phyloP scores from a whole-genome alignment of 2,113 vertebrate species.

The Osmerus eperlanus region DNA sequence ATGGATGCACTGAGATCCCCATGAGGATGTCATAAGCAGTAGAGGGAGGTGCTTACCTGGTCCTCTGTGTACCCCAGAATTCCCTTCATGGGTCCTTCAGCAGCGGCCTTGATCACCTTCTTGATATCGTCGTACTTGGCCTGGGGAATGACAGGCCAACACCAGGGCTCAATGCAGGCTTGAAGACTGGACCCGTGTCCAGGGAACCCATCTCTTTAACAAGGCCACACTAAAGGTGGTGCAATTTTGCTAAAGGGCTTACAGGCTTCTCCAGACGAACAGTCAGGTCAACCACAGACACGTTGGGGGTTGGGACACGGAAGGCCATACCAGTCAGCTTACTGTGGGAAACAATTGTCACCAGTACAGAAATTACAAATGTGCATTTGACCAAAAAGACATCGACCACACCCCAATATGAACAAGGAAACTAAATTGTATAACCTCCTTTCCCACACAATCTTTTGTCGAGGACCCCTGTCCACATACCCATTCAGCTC shows the following conservation, averaged over 20 bases:
- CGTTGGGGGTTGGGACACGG: slow-evolving; percentile 89
- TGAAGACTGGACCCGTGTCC: not conserved
- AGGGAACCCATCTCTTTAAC: not conserved
- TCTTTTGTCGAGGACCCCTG: not conserved
- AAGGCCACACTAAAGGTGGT: not conserved
- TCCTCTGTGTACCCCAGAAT: slow-evolving; percentile 91
- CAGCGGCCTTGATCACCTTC: slow-evolving; percentile 83
- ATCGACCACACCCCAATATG: not conserved
- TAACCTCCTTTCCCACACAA: not conserved
- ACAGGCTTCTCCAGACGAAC: slow-evolving; percentile 87
- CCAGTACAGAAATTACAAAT: not conserved
- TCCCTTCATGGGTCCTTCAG: slow-evolving; percentile 88
- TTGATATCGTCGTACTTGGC: slow-evolving; percentile 91
- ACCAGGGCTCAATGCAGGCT: not conserved
- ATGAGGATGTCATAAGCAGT: not conserved
- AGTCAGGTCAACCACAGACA: slow-evolving; percentile 89
- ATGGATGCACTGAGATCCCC: too few species aligned
- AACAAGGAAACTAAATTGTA: not conserved
- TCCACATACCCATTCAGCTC: slow-evolving; percentile 82
- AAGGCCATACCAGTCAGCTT: slow-evolving; percentile 94
- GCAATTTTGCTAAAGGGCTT: not conserved
- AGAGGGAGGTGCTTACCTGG: slow-evolving; percentile 69
- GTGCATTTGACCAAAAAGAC: not conserved
- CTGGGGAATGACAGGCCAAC: slow-evolving; percentile 49
- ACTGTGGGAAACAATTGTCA: slow-evolving; percentile 47